These are phyloP conservation scores for Protodeltote pygarga DNA, from an alignment of 2,888 invertebrate species.

Conservation along the genomic window DNA sequence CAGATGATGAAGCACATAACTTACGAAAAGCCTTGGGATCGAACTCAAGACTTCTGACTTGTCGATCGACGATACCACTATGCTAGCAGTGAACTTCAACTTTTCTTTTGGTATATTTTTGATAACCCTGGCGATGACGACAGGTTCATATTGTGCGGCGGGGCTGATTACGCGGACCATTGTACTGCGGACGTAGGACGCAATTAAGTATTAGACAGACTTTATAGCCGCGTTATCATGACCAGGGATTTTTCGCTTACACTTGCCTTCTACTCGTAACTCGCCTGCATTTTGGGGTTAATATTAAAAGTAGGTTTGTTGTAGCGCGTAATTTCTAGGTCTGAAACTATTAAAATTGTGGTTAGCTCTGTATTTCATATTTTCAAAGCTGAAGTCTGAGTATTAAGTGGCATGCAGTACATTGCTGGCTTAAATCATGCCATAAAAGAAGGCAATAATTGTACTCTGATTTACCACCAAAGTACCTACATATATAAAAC, in stretches of 20 bases:
- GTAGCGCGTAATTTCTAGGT: neutral
- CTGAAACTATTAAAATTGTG: neutral
- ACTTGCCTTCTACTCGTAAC: constrained; percentile 13
- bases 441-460: too few species aligned
- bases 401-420: too few species aligned
- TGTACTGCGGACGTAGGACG: constrained; percentile 74
- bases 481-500: too few species aligned
- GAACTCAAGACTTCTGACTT: too few species aligned
- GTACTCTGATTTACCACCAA: too few species aligned
- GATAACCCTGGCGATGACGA: constrained; percentile 60
- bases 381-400: too few species aligned
- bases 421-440: too few species aligned
- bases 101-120: constrained; percentile 1
- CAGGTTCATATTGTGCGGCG: constrained; percentile 59
- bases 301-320: neutral
- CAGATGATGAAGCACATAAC: too few species aligned
- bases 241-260: constrained; percentile 40
- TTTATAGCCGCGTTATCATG: constrained; percentile 57
- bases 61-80: too few species aligned
- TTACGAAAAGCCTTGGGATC: too few species aligned
- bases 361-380: too few species aligned
- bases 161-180: constrained; percentile 77
- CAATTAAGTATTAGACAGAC: constrained; percentile 80
- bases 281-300: constrained; percentile 15
- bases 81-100: too few species aligned